phyloP scores from a whole-genome alignment of 1,140 invertebrate genomes.

The Zophobas morio region DNA sequence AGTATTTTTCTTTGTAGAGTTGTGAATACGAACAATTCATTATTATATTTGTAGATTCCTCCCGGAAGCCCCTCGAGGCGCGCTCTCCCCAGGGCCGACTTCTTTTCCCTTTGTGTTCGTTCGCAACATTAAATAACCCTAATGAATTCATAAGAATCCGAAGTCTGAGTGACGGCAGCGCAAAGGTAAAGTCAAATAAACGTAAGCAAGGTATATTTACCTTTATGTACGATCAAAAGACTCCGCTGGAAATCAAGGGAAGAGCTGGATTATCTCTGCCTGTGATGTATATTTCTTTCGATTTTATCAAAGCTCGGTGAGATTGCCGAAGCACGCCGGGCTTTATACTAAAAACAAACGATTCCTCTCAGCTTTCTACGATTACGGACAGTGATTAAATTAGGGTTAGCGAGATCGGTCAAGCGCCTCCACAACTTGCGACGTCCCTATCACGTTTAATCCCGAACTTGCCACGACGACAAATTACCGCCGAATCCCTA shows the following conservation, averaged over 20 bases:
- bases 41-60: no score
- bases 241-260: conserved; percentile 25
- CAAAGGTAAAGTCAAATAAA: conserved; percentile 28
- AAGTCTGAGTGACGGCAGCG: conserved; percentile 4
- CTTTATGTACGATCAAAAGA: conserved; percentile 46
- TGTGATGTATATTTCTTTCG: conserved; percentile 48
- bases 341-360: conserved; percentile 41
- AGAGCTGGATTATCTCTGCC: conserved; percentile 39
- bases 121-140: background rate
- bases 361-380: conserved; percentile 34
- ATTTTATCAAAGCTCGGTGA: conserved; percentile 44
- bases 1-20: no score
- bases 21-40: no score
- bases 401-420: conserved; percentile 42
- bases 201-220: conserved; percentile 37
- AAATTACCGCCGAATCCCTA: conserved; percentile 16
- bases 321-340: conserved; percentile 15
- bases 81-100: background rate
- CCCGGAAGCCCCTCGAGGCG: no score
- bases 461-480: conserved; percentile 4
- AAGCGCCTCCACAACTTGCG: conserved; percentile 34
- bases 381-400: conserved; percentile 48
- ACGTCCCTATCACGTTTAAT: conserved; percentile 23
- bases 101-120: background rate
- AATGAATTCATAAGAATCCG: conserved; percentile 20